Percentiles rank a stretch among this genome's conserved stretches.
Conservation (phyloP, 2,113 vertebrate genomes). For the Anhinga anhinga region DNA sequence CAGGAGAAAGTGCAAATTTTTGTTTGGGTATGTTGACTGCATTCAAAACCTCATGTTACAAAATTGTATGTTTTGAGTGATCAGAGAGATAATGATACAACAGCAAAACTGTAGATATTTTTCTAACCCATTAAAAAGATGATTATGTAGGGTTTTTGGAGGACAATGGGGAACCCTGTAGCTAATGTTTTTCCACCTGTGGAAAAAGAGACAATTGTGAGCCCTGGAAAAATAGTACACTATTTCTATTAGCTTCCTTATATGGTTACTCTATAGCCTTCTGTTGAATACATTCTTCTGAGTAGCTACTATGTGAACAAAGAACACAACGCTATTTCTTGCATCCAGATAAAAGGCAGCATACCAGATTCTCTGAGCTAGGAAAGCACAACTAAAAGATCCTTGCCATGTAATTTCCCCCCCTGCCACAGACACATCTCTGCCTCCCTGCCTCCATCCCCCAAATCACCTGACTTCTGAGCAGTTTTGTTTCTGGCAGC, state of each 20-base stretch:
- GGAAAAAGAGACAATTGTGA: not conserved
- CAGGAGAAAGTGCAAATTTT: not conserved
- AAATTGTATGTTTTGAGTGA: not conserved
- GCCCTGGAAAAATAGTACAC: not conserved
- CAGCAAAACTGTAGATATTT: not conserved
- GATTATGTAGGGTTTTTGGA: not conserved
- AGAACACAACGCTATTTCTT: not conserved
- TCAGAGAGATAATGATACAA: not conserved
- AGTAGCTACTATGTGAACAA: not conserved
- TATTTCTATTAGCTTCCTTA: not conserved
- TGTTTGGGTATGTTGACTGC: not conserved
- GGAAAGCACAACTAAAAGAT: not conserved
- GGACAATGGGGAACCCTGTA: not conserved
- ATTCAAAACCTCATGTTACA: not conserved
- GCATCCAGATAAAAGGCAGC: not conserved
- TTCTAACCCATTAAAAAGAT: not conserved
- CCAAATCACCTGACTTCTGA: not conserved
- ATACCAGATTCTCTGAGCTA: not conserved
- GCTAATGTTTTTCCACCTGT: not conserved
- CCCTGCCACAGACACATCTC: not conserved
- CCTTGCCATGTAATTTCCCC: not conserved
- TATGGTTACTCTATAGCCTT: not conserved
- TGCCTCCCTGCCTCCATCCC: fast-evolving
- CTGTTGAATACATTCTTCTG: not conserved
- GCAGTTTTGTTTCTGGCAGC: not conserved